Conservation (phyloP, 2,113 vertebrate species). For the Odocoileus hemionus region DNA sequence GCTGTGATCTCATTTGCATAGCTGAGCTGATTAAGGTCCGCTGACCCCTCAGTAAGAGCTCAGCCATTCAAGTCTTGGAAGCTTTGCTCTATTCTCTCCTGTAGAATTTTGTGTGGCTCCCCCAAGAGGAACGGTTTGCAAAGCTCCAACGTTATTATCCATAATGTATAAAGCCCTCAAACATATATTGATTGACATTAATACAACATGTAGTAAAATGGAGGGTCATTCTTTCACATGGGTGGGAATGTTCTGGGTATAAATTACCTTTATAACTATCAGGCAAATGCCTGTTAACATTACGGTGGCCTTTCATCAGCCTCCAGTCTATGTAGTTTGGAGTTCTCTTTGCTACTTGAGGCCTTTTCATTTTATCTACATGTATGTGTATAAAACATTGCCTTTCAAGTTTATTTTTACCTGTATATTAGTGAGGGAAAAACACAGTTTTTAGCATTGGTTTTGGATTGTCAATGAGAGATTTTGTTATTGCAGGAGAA, state of each 20-base stretch:
- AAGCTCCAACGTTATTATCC: conserved; percentile 61
- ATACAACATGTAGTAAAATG: conserved; percentile 73
- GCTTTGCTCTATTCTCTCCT: neutral
- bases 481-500: neutral
- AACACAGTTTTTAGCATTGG: conserved; percentile 30
- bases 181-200: conserved; percentile 74
- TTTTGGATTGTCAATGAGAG: neutral
- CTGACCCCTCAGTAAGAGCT: neutral
- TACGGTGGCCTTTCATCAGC: conserved; percentile 50
- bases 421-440: conserved; percentile 38
- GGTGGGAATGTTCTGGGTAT: conserved; percentile 60
- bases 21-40: neutral
- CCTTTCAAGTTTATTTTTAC: conserved; percentile 50
- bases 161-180: conserved; percentile 73
- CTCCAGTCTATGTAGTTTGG: neutral
- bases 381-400: conserved; percentile 28
- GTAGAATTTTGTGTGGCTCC: conserved; percentile 54
- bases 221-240: conserved; percentile 70
- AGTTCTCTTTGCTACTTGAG: conserved; percentile 29
- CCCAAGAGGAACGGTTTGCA: conserved; percentile 60
- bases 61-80: neutral
- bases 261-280: conserved; percentile 69
- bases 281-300: conserved; percentile 51
- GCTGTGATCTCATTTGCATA: conserved; percentile 5
- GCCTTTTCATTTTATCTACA: conserved; percentile 34